Percentiles rank a stretch among this genome's conserved stretches.
Conservation (phyloP, 2,113 vertebrate species). For the Thermophis baileyi region DNA sequence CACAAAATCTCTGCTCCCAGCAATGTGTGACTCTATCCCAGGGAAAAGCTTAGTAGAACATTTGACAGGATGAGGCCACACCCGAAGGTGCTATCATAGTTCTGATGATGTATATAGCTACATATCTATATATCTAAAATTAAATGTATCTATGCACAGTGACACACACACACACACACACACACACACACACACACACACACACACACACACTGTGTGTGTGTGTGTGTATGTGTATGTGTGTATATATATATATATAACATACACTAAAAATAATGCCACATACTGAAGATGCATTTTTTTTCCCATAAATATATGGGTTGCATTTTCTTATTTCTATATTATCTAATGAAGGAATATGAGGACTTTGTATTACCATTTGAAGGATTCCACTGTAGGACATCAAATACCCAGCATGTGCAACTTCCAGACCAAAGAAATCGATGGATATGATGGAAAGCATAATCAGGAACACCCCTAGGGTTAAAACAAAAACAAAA, state of each 20-base stretch:
- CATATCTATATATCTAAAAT: not conserved
- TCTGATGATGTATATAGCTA: not conserved
- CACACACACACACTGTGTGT: not conserved
- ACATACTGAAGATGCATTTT: not conserved
- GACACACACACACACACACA: not conserved
- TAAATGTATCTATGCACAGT: not conserved
- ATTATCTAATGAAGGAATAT: not conserved
- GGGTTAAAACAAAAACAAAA: conserved; percentile 14
- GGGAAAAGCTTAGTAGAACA: not conserved
- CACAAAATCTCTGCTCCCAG: not conserved
- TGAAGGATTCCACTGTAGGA: conserved; percentile 85
- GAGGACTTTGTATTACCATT: conserved; percentile 76
- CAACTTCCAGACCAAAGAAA: conserved; percentile 82
- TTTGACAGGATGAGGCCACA: not conserved
- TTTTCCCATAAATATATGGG: not conserved
- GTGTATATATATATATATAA: too few species aligned
- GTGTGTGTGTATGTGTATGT: too few species aligned
- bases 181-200: not conserved
- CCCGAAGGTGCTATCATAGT: not conserved
- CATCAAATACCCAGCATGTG: conserved; percentile 85
- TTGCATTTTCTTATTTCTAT: not conserved
- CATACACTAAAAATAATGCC: not conserved
- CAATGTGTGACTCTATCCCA: not conserved
- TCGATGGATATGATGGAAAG: conserved; percentile 89
- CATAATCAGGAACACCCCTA: conserved; percentile 92